A percentile compares a stretch with the other conserved stretches of the same genome.
phyloP scores from a whole-genome alignment of 2,113 vertebrate genomes.

The Calidris pygmaea region DNA sequence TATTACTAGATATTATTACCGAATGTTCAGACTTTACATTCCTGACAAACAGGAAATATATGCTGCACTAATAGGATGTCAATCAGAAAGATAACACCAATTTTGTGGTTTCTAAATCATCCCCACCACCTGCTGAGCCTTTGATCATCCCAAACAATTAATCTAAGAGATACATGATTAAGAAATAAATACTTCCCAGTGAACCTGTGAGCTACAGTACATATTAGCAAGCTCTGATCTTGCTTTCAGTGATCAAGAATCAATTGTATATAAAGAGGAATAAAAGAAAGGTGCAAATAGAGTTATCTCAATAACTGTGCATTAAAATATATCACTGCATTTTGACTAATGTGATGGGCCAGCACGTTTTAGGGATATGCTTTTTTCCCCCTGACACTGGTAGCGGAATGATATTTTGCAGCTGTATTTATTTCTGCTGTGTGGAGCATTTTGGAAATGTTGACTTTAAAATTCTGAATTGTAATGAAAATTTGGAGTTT shows the following conservation, averaged over 20 bases:
- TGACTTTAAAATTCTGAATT: not conserved
- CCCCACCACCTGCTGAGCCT: constrained; percentile 79
- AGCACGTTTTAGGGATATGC: not conserved
- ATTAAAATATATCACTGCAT: not conserved
- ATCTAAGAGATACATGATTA: constrained; percentile 80
- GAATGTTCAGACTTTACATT: constrained; percentile 76
- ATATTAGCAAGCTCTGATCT: constrained; percentile 31
- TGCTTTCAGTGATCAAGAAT: not conserved
- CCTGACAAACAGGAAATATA: constrained; percentile 83
- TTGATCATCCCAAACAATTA: constrained; percentile 85
- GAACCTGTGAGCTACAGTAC: constrained; percentile 48
- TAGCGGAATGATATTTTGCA: not conserved
- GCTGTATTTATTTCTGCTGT: not conserved
- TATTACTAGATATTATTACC: constrained; percentile 79
- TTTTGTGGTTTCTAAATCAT: constrained; percentile 84
- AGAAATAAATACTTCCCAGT: constrained; percentile 71
- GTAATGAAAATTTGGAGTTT: not conserved
- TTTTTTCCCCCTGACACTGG: not conserved
- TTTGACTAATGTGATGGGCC: not conserved
- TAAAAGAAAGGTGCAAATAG: not conserved
- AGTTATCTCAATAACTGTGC: not conserved
- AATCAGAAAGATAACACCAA: constrained; percentile 83
- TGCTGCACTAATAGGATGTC: constrained; percentile 76
- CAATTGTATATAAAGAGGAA: not conserved
- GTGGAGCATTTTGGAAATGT: not conserved